A percentile compares a stretch with the other conserved stretches of the same genome.
These are phyloP conservation scores for Loxodonta africana DNA, from an alignment of 2,113 vertebrate species.

Conservation along the genomic window DNA sequence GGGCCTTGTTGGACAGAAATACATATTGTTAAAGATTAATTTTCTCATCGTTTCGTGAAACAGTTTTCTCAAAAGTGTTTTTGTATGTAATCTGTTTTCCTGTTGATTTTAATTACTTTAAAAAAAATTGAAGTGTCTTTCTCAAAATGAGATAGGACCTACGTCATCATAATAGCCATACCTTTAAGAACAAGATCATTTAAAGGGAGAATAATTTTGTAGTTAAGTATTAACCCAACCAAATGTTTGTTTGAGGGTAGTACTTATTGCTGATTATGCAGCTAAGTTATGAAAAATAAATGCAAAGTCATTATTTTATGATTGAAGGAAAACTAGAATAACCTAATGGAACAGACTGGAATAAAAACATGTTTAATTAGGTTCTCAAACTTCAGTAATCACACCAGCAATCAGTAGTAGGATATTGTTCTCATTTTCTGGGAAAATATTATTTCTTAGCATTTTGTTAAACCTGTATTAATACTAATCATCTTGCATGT, in stretches of 20 bases:
- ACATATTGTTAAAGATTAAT: neutral
- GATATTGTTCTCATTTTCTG: neutral
- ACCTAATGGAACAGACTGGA: neutral
- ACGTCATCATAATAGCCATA: neutral
- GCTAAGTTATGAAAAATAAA: constrained; percentile 23
- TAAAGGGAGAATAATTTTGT: constrained; percentile 7
- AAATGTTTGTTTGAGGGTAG: neutral
- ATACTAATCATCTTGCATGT: neutral
- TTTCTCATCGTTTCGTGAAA: neutral
- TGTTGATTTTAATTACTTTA: neutral
- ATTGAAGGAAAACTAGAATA: neutral
- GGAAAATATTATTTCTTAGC: neutral
- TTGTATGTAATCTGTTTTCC: neutral
- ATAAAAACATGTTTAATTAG: neutral
- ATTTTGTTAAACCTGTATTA: neutral
- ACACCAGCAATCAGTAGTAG: neutral
- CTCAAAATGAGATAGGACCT: constrained; percentile 9
- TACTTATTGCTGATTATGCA: neutral
- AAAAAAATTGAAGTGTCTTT: neutral
- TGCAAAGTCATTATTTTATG: neutral
- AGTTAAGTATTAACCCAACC: neutral
- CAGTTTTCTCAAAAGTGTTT: neutral
- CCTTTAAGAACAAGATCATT: constrained; percentile 35
- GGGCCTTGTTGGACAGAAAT: neutral
- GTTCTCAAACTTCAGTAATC: neutral